phyloP scores from a whole-genome alignment of 2,797 vertebrate species.

The Botia almorhae region DNA sequence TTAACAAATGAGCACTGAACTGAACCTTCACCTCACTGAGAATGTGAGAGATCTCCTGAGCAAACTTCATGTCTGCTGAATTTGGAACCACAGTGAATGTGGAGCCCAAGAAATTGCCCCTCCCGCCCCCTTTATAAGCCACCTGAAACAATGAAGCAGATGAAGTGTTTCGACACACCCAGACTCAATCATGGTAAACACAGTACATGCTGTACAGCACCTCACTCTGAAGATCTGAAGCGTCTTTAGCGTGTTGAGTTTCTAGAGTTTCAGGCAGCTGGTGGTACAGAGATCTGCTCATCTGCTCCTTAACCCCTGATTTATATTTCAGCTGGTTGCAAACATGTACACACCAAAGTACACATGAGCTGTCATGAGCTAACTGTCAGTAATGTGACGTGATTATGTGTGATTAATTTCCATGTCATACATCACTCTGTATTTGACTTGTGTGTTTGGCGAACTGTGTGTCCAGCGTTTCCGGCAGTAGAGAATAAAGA shows the following conservation, averaged over 20 bases:
- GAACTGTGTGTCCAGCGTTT: slow-evolving; percentile 83
- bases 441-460: slow-evolving; percentile 77
- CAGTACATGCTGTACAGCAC: slow-evolving; percentile 59
- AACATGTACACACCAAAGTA: slow-evolving; percentile 1
- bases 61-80: slow-evolving; percentile 83
- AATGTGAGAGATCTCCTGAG: slow-evolving; percentile 77
- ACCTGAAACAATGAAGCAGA: slow-evolving; percentile 1
- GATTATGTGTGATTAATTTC: not conserved
- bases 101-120: slow-evolving; percentile 12
- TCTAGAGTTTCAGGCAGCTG: slow-evolving; percentile 84
- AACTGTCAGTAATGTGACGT: not conserved
- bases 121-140: slow-evolving; percentile 19
- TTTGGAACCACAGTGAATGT: slow-evolving; percentile 68
- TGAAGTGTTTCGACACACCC: not conserved
- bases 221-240: slow-evolving; percentile 81
- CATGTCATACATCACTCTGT: slow-evolving; percentile 68
- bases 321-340: slow-evolving; percentile 78
- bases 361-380: not conserved
- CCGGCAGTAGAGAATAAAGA: slow-evolving; percentile 79
- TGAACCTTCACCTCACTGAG: slow-evolving; percentile 72
- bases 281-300: slow-evolving; percentile 80
- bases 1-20: not conserved
- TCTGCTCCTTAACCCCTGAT: slow-evolving; percentile 74
- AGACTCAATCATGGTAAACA: not conserved
- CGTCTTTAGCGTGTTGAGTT: slow-evolving; percentile 81